These are phyloP conservation scores for Synanthedon formicaeformis DNA, from an alignment of 2,888 invertebrate genomes.

Conservation along the genomic window DNA sequence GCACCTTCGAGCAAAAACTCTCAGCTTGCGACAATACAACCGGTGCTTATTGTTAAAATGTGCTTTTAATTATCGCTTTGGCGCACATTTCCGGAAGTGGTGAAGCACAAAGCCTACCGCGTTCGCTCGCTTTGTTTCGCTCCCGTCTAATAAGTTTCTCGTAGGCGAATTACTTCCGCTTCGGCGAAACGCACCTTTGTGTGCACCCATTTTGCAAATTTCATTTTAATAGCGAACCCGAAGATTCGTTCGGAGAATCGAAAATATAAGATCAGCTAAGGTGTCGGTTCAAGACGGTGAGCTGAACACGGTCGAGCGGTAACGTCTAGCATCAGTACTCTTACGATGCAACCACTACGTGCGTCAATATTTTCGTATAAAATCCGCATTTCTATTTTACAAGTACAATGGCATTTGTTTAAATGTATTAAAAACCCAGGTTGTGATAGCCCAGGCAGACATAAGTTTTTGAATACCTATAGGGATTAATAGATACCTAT, in stretches of 20 bases:
- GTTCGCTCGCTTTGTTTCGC: neutral
- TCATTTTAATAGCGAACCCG: conserved; percentile 3
- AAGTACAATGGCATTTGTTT: too few relatives aligned
- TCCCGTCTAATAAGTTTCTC: conserved; percentile 11
- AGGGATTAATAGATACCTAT: too few relatives aligned
- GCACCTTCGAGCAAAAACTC: neutral
- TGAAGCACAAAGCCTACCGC: neutral
- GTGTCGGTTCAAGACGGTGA: too few relatives aligned
- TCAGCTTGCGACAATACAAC: neutral
- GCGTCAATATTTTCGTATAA: neutral
- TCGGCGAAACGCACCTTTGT: conserved; percentile 12
- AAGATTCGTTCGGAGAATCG: too few relatives aligned
- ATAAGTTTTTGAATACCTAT: conserved; percentile 1
- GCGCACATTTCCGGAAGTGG: neutral
- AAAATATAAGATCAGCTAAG: too few relatives aligned
- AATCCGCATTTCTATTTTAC: conserved; percentile 2
- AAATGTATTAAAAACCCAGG: too few relatives aligned
- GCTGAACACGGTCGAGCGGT: too few relatives aligned
- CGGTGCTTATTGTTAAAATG: neutral
- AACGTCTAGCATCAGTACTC: too few relatives aligned
- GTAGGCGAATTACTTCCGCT: conserved; percentile 12
- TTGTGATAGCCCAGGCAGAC: too few relatives aligned
- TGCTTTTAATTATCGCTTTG: neutral
- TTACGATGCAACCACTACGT: too few relatives aligned
- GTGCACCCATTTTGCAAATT: conserved; percentile 11